phyloP scores from a whole-genome alignment of 1,140 invertebrate genomes.

The Hycleus phaleratus region DNA sequence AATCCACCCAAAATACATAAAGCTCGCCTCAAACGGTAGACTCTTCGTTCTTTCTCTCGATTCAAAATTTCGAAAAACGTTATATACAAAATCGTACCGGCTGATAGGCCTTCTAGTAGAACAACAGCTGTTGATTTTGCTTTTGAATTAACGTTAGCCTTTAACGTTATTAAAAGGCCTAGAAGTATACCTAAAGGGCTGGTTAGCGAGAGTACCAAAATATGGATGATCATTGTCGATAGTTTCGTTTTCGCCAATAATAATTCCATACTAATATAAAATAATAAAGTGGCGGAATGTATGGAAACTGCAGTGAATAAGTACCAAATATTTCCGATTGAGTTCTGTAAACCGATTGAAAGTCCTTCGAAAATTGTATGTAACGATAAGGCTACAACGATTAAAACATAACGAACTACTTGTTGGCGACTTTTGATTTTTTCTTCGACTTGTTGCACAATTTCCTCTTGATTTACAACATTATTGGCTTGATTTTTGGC shows the following conservation, averaged over 20 bases:
- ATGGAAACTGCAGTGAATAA: slow-evolving; percentile 66
- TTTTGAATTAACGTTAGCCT: slow-evolving; percentile 29
- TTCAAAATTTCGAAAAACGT: slow-evolving; percentile 40
- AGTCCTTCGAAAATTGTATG: slow-evolving; percentile 77
- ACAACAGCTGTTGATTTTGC: slow-evolving; percentile 34
- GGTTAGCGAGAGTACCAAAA: slow-evolving; percentile 56
- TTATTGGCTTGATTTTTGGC: slow-evolving; percentile 4
- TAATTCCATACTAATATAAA: slow-evolving; percentile 59
- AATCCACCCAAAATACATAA: slow-evolving; percentile 37
- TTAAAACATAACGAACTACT: slow-evolving; percentile 52
- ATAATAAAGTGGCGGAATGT: slow-evolving; percentile 68
- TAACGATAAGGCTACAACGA: slow-evolving; percentile 68
- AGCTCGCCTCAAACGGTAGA: slow-evolving; percentile 29
- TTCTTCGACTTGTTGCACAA: not conserved
- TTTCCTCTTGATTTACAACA: slow-evolving; percentile 1
- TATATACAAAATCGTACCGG: slow-evolving; percentile 39
- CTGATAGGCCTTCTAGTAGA: slow-evolving; percentile 38
- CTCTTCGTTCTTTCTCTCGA: slow-evolving; percentile 37
- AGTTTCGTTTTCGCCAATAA: slow-evolving; percentile 56
- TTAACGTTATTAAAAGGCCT: slow-evolving; percentile 42
- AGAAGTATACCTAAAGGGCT: slow-evolving; percentile 62
- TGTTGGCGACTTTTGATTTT: slow-evolving; percentile 31
- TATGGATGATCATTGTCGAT: slow-evolving; percentile 50
- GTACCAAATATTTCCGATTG: slow-evolving; percentile 53
- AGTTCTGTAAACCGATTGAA: slow-evolving; percentile 66